Conservation (phyloP, 2,888 invertebrate genomes). For the Drosophila neotestacea region DNA sequence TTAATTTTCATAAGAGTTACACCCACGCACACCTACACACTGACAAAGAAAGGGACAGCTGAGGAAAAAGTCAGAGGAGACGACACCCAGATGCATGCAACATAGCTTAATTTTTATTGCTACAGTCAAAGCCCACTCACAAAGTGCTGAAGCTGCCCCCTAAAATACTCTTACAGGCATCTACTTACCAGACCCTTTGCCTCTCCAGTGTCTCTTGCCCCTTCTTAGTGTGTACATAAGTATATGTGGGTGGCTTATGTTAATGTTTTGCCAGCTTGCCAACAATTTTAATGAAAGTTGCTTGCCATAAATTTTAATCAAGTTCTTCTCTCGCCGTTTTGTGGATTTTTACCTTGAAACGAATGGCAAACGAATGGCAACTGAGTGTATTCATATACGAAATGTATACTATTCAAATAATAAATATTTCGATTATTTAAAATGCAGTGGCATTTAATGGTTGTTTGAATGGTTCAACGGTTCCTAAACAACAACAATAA, state of each 20-base stretch:
- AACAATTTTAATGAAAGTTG: constrained; percentile 68
- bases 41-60: constrained; percentile 4
- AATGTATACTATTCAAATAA: not conserved
- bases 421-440: constrained; percentile 52
- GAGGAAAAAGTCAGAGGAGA: constrained; percentile 26
- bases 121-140: constrained; percentile 39
- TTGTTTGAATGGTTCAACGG: constrained; percentile 76
- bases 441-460: constrained; percentile 70
- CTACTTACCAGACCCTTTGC: constrained; percentile 1
- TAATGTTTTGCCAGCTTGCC: constrained; percentile 58
- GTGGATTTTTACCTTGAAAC: constrained; percentile 23
- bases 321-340: constrained; percentile 25
- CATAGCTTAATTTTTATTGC: constrained; percentile 75
- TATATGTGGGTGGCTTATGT: constrained; percentile 58
- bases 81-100: constrained; percentile 54
- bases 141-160: constrained; percentile 33
- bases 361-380: constrained; percentile 13
- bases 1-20: constrained; percentile 78
- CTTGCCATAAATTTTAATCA: constrained; percentile 70
- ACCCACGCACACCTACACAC: constrained; percentile 24
- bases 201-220: not conserved
- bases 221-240: not conserved
- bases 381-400: not conserved
- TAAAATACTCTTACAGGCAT: constrained; percentile 18
- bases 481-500: constrained; percentile 68